Base-by-base conservation (phyloP, 2,888 invertebrate species). In the Uloborus plumipes region DNA sequence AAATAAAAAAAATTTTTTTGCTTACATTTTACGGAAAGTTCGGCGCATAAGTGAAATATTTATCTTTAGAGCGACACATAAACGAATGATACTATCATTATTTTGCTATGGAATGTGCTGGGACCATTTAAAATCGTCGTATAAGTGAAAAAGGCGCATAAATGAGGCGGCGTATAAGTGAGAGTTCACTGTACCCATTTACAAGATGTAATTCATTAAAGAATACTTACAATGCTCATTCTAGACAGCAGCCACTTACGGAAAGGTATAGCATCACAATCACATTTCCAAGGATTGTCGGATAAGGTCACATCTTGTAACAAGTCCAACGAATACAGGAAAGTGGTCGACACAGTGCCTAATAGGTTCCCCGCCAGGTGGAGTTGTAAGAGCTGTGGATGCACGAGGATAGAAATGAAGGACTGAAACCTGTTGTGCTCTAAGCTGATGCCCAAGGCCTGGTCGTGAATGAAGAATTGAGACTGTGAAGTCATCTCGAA, bases 361-460 rank as follows among this genome's bases (percentile, higher is more conserved):
- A 82, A 49, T 7, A n/a, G 16, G 66, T 82, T 82, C 26, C 64
- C 14, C 7, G 61, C 55, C 6, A 82, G 49, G 13, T 20, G 39
- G 20, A 82, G 53, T 3, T 49, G 14, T 15, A 51, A 64, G 15
- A 76, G 61, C 0, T 62, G n/a, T 3, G 39, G 14, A 1, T 75
- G 81, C 3, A 75, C 31, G 9, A 18, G 58, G 0, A 49, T 66
- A 18, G 55, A 18, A 14, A 49, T 66, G 20, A 81, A 11, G 1
- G 70, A 49, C 13, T 53, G 22, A 16, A 82, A 39, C 16, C 31
- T 51, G 62, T 82, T 82, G 55, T 82, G 26, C 11, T 69, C 70
- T 2, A 82, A 18, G 18, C 76, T 64, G 15, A 82, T 59, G 11
- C 66, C 67, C 14, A 64, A 50, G 1, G 76, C 59, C 11, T 31